These are phyloP conservation scores for Morinoia aosen DNA, from an alignment of 2,888 invertebrate species.

Conservation along the genomic window DNA sequence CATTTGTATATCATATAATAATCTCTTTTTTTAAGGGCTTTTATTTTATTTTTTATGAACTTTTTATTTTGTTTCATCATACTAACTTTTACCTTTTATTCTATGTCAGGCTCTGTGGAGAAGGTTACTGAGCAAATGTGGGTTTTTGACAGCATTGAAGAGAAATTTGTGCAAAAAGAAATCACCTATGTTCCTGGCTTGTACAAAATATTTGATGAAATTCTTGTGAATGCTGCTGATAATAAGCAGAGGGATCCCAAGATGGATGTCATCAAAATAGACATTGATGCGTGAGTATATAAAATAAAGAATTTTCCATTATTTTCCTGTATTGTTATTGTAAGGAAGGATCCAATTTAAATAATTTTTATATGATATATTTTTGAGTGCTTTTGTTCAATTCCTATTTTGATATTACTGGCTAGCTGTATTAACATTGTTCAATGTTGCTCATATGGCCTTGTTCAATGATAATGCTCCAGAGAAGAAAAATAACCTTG, in stretches of 20 bases:
- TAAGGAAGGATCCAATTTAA: not conserved
- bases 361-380: no score
- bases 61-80: not conserved
- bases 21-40: no score
- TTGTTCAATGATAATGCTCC: not conserved
- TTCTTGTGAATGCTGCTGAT: conserved; percentile 98
- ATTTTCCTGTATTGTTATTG: not conserved
- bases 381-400: no score
- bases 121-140: conserved; percentile 89
- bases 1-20: not conserved
- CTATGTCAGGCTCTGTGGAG: conserved; percentile 78
- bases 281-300: conserved; percentile 78
- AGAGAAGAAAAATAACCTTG: no score
- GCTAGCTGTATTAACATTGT: no score
- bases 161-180: conserved; percentile 86
- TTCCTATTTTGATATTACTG: no score
- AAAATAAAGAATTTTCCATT: not conserved
- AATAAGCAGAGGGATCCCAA: conserved; percentile 93
- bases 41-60: no score
- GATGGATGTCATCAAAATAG: conserved; percentile 93
- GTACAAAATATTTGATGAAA: conserved; percentile 99
- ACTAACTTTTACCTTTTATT: not conserved
- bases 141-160: conserved; percentile 84
- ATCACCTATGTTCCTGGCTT: conserved; percentile 95
- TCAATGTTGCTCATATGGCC: not conserved